Evolutionary conservation across 2,888 invertebrate genomes (phyloP).

Genomic region (Melangyna quadrimaculata): DNA sequence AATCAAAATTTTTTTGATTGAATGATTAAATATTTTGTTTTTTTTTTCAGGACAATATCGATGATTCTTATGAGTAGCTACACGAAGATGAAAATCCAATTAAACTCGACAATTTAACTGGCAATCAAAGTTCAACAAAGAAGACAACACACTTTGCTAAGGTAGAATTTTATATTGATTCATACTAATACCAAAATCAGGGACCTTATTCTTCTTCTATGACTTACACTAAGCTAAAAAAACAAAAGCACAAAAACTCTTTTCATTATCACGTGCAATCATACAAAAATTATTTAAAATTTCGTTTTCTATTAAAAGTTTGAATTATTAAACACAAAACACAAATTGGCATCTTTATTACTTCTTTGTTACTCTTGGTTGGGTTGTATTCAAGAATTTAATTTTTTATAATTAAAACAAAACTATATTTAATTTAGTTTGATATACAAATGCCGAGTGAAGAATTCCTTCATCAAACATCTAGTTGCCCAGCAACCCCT

Average conservation of each 20-base stretch:
- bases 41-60: conserved; percentile 43
- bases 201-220: not conserved
- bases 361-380: not conserved
- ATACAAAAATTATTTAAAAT: not conserved
- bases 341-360: conserved; percentile 30
- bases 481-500: conserved; percentile 59
- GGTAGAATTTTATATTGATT: conserved; percentile 80
- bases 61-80: conserved; percentile 71
- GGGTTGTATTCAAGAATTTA: conserved; percentile 17
- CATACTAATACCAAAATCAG: conserved; percentile 73
- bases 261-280: conserved; percentile 31
- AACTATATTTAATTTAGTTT: conserved; percentile 47
- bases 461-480: conserved; percentile 39
- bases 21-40: too few relatives aligned
- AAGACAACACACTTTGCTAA: conserved; percentile 75
- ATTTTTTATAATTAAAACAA: conserved; percentile 29
- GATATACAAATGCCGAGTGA: conserved; percentile 29
- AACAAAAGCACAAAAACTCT: not conserved
- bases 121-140: too few relatives aligned
- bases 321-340: conserved; percentile 14
- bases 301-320: conserved; percentile 43
- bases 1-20: too few relatives aligned
- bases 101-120: conserved; percentile 36
- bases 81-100: conserved; percentile 73
- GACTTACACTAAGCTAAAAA: conserved; percentile 11